Evolutionary conservation across 2,113 vertebrate genomes (phyloP).

Genomic region (Capra hircus): DNA sequence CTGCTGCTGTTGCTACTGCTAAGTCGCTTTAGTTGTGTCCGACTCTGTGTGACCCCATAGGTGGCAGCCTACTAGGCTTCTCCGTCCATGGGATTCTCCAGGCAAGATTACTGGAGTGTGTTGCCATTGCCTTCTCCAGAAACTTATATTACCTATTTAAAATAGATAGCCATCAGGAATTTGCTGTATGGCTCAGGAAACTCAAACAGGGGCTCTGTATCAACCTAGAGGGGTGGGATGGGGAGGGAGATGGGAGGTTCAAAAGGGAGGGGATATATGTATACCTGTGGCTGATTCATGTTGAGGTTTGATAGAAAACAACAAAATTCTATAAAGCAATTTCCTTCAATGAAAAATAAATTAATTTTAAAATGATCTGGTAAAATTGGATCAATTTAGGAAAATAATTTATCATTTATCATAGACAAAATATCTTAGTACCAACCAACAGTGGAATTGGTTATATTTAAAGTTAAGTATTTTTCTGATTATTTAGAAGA

Average conservation of each 20-base stretch:
- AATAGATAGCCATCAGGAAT: background rate
- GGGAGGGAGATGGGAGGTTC: background rate
- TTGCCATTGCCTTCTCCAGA: background rate
- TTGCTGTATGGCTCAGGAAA: background rate
- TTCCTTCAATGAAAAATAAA: background rate
- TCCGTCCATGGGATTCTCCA: background rate
- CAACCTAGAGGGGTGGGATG: background rate
- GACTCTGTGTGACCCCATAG: background rate
- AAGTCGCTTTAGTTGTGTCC: fast-evolving
- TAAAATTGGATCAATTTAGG: background rate
- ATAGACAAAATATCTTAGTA: background rate
- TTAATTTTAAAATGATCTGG: background rate
- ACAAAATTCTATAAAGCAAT: background rate
- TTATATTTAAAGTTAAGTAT: background rate
- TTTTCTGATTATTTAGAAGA: slow-evolving; percentile 32
- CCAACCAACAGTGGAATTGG: background rate
- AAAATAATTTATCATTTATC: background rate
- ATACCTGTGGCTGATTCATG: background rate
- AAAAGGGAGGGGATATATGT: background rate
- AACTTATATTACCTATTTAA: background rate
- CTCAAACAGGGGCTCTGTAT: background rate
- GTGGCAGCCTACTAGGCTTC: background rate
- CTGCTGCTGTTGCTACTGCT: no score
- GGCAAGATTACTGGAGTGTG: background rate
- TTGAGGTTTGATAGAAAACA: background rate